Conservation (phyloP, 2,113 vertebrate genomes). For the Gobiocypris rarus region DNA sequence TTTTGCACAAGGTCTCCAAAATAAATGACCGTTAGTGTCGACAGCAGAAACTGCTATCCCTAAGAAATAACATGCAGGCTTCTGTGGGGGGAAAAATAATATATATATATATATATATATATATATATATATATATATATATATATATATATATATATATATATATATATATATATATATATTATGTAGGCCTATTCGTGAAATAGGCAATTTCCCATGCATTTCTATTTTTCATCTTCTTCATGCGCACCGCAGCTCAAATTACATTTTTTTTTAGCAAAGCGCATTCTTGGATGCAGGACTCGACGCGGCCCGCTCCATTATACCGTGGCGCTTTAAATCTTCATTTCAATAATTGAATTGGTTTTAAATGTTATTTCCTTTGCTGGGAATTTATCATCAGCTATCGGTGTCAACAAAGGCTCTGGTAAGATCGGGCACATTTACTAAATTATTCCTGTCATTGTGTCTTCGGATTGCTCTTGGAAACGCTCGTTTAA, state of each 20-base stretch:
- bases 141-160: background rate
- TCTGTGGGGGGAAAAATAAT: background rate
- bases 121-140: background rate
- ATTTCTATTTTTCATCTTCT: background rate
- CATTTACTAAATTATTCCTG: slow-evolving; percentile 90
- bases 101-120: background rate
- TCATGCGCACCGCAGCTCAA: background rate
- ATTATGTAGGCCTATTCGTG: background rate
- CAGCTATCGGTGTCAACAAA: slow-evolving; percentile 74
- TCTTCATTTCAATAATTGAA: slow-evolving; percentile 84
- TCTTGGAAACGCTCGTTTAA: slow-evolving; percentile 97
- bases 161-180: background rate
- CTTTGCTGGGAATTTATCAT: slow-evolving; percentile 78
- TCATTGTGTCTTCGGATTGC: slow-evolving; percentile 88
- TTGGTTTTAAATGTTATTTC: slow-evolving; percentile 88
- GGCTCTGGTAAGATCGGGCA: slow-evolving; percentile 79
- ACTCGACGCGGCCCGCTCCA: slow-evolving; percentile 52
- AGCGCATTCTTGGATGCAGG: slow-evolving; percentile 48
- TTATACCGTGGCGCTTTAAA: slow-evolving; percentile 63
- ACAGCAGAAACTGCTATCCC: background rate
- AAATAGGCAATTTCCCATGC: background rate
- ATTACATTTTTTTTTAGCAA: background rate
- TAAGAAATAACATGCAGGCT: no score
- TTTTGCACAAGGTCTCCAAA: background rate
- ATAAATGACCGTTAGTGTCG: background rate